Conservation (phyloP, 64 coral and sea anemone species). For the Porites lutea region DNA sequence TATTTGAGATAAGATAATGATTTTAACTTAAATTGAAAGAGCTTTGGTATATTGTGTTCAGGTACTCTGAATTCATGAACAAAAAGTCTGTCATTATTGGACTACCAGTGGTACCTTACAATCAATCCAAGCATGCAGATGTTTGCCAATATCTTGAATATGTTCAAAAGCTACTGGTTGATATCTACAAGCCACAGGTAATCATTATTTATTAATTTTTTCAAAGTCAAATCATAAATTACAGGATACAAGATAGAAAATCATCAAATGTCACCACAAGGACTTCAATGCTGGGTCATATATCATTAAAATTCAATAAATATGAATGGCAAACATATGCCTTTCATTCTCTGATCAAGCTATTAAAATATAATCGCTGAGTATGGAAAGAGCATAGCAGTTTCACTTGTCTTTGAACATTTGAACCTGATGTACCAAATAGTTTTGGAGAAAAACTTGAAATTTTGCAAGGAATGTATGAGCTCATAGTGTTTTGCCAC, state of each 20-base stretch:
- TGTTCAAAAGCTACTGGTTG: slow-evolving; percentile 48
- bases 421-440: too few species aligned
- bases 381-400: too few species aligned
- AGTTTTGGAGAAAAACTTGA: too few species aligned
- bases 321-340: too few species aligned
- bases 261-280: too few species aligned
- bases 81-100: slow-evolving; percentile 58
- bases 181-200: slow-evolving; percentile 14
- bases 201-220: background rate
- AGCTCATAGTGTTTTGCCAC: too few species aligned
- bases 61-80: slow-evolving; percentile 60
- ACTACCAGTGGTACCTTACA: slow-evolving; percentile 56
- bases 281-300: too few species aligned
- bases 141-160: slow-evolving; percentile 70
- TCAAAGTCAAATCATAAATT: background rate
- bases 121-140: slow-evolving; percentile 71
- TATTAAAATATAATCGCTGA: too few species aligned
- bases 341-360: too few species aligned
- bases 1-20: slow-evolving; percentile 3
- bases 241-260: background rate
- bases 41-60: slow-evolving; percentile 30
- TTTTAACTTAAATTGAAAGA: slow-evolving; percentile 12
- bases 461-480: too few species aligned
- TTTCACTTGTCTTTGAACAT: too few species aligned
- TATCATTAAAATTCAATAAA: too few species aligned